Conservation (phyloP, 2,888 invertebrate genomes). For the Osmoderma eremita region DNA sequence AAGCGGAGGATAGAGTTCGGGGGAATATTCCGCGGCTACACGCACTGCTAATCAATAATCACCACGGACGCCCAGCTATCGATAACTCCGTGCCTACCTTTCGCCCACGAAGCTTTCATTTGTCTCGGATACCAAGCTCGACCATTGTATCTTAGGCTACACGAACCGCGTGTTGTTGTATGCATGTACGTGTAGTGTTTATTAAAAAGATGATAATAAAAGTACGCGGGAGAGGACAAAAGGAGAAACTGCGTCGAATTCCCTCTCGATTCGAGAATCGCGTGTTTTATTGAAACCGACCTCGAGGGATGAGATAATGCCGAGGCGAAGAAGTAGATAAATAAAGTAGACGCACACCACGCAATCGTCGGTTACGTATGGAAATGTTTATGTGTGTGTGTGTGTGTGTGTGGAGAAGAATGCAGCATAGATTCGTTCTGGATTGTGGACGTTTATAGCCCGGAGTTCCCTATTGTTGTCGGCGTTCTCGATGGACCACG, state of each 20-base stretch:
- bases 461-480: conserved; percentile 27
- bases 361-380: not conserved
- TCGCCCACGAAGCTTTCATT: conserved; percentile 59
- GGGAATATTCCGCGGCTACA: conserved; percentile 38
- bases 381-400: no score
- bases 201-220: conserved; percentile 49
- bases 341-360: conserved; percentile 8
- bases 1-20: conserved; percentile 8
- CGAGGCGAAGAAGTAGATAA: not conserved
- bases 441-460: conserved; percentile 27
- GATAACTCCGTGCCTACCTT: conserved; percentile 53
- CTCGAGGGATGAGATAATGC: not conserved
- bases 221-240: conserved; percentile 32
- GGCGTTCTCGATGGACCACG: conserved; percentile 23
- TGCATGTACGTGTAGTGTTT: conserved; percentile 49
- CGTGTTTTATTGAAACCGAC: conserved; percentile 53
- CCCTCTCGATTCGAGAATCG: conserved; percentile 55
- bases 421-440: conserved; percentile 24
- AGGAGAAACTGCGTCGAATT: conserved; percentile 14
- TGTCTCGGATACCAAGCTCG: conserved; percentile 58
- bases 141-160: conserved; percentile 55
- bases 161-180: not conserved
- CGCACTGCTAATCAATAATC: conserved; percentile 55
- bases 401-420: conserved; percentile 6
- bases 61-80: conserved; percentile 58